Base-by-base conservation (phyloP, 2,797 vertebrate species). In the Gadopsis marmoratus region DNA sequence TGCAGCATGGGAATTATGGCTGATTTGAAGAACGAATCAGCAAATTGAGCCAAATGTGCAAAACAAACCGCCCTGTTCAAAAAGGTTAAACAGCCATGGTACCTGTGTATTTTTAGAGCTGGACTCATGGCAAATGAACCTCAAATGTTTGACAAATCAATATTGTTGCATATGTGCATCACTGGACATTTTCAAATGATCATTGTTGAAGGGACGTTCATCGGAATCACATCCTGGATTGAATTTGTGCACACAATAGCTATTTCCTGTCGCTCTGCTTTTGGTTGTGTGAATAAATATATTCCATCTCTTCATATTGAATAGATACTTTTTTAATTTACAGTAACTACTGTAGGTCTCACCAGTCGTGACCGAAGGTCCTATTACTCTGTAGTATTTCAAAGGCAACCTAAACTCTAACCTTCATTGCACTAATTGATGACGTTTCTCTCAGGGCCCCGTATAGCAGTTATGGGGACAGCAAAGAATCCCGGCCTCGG, bases 401-500 rank as follows among this genome's bases (percentile, higher is more conserved):
- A 69, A 56, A 68, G 19, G 12, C 50, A 41, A 19, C 6, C 17
- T 26, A 3, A 64, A n/a, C 31, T 48, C 3, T 4, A 12, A 7
- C 37, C 13, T 69, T 74, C 74, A 55, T 37, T 54, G 21, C 5
- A 75, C 68, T 92, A 75, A 93, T 51, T 43, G 4, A 3, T 9
- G 0, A 7, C 21, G 31, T 55, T 74, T 82, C 54, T 82, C 84
- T 51, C 84, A 96, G 96, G 92, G 77, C 83, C 33, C 65, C 84
- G 0, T 95, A 93, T 10, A 31, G 85, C 63, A 79, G 88, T 39
- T 95, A 93, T 65, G 94, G 91, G 37, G 95, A 95, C 1, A 65
- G 81, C 84, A 94, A 95, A 80, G 95, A 96, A 0, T 29, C 80
- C 4, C 87, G 91, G 2, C 91, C 92, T 61, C 94, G 95, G 2